Conservation (phyloP, 2,113 vertebrate species). For the Pseudorasbora parva region DNA sequence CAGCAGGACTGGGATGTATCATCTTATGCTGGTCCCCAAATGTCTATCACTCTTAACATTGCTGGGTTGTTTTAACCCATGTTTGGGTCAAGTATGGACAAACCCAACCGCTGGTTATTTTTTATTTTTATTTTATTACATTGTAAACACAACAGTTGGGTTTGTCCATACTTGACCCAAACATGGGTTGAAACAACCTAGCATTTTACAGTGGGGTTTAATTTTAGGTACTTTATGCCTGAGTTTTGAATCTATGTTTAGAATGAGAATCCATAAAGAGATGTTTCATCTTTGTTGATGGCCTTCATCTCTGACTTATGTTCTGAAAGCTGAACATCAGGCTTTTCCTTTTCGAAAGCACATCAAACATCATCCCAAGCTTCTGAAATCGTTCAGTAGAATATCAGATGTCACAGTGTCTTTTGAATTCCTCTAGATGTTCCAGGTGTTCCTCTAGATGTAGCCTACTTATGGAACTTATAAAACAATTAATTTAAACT, state of each 20-base stretch:
- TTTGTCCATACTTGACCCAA: too few species aligned
- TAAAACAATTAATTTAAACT: neutral
- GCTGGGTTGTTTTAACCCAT: too few species aligned
- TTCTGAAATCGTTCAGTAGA: neutral
- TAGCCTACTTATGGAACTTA: neutral
- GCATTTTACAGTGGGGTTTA: neutral
- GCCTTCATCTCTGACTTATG: neutral
- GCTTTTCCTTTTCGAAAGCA: neutral
- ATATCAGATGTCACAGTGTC: neutral
- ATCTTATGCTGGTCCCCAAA: neutral
- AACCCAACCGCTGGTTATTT: too few species aligned
- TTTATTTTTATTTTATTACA: too few species aligned
- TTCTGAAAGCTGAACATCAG: neutral
- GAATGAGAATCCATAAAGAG: neutral
- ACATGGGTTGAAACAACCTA: too few species aligned
- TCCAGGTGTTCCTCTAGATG: too few species aligned
- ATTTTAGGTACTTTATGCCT: neutral
- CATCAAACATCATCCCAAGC: neutral
- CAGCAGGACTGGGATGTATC: too few species aligned
- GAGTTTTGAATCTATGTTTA: neutral
- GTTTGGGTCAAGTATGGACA: too few species aligned
- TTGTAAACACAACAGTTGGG: too few species aligned
- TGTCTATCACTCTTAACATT: neutral
- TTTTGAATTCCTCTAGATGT: neutral
- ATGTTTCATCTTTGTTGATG: neutral